Evolutionary conservation across 2,113 vertebrate species (phyloP).

Genomic region (Taxidea taxus): DNA sequence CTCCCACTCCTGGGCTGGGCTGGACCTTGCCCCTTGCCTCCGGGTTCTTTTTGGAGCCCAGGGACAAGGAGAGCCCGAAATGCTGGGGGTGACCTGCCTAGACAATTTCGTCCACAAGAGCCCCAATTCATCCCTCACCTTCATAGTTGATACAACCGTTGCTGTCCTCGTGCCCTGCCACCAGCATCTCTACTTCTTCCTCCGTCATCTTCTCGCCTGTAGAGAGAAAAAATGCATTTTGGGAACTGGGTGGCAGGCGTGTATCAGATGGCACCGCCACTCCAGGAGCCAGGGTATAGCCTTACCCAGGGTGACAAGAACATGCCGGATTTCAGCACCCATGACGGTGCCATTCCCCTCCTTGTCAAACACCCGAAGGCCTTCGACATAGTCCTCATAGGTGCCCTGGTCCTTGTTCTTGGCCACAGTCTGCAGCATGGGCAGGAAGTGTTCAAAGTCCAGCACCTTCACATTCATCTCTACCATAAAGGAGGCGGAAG

Average conservation of each 20-base stretch:
- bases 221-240: neutral
- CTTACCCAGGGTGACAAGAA: conserved; percentile 93
- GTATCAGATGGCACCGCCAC: neutral
- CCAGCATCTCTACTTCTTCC: conserved; percentile 93
- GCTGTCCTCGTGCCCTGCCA: conserved; percentile 94
- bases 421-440: conserved; percentile 92
- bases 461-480: conserved; percentile 93
- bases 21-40: neutral
- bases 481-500: conserved; percentile 59
- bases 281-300: neutral
- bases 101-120: neutral
- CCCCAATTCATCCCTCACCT: conserved; percentile 83
- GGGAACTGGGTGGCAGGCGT: neutral
- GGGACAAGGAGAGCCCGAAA: neutral
- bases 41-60: conserved; percentile 7
- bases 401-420: conserved; percentile 94
- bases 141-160: conserved; percentile 98
- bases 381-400: conserved; percentile 93
- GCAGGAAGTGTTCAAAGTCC: conserved; percentile 95
- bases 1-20: conserved; percentile 9
- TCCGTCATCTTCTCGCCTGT: conserved; percentile 96
- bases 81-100: neutral
- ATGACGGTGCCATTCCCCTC: conserved; percentile 95
- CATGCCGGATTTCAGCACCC: conserved; percentile 95
- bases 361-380: conserved; percentile 93